phyloP scores from a whole-genome alignment of 2,888 invertebrate species.

The Bruchidius siliquastri region DNA sequence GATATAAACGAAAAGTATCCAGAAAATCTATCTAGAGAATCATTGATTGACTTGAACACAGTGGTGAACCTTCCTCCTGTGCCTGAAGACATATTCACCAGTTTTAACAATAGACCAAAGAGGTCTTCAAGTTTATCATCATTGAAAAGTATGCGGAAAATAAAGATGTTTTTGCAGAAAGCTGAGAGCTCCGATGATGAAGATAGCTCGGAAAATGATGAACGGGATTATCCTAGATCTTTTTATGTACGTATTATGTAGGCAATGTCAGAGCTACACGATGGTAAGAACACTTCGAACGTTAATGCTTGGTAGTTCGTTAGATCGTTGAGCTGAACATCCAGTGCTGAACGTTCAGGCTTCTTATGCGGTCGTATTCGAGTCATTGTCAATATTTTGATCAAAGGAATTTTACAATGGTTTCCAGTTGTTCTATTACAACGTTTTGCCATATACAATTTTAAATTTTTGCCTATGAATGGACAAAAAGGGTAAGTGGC shows the following conservation, averaged over 20 bases:
- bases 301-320: too few species aligned
- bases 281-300: slow-evolving; percentile 3
- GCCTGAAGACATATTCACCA: slow-evolving; percentile 48
- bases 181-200: slow-evolving; percentile 47
- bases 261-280: background rate
- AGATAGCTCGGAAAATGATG: slow-evolving; percentile 43
- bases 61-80: slow-evolving; percentile 47
- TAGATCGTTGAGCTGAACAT: too few species aligned
- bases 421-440: too few species aligned
- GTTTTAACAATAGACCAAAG: slow-evolving; percentile 43
- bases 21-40: slow-evolving; percentile 47
- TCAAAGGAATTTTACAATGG: background rate
- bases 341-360: too few species aligned
- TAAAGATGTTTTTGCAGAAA: slow-evolving; percentile 47
- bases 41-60: slow-evolving; percentile 45
- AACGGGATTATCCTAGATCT: slow-evolving; percentile 32
- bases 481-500: too few species aligned
- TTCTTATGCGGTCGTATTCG: too few species aligned
- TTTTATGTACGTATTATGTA: slow-evolving; percentile 23
- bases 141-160: slow-evolving; percentile 47
- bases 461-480: too few species aligned
- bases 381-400: background rate
- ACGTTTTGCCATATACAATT: too few species aligned
- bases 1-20: slow-evolving; percentile 50
- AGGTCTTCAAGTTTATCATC: slow-evolving; percentile 48